These are phyloP conservation scores for Hippocampus kuda DNA, from an alignment of 2,797 vertebrate genomes.

Conservation along the genomic window DNA sequence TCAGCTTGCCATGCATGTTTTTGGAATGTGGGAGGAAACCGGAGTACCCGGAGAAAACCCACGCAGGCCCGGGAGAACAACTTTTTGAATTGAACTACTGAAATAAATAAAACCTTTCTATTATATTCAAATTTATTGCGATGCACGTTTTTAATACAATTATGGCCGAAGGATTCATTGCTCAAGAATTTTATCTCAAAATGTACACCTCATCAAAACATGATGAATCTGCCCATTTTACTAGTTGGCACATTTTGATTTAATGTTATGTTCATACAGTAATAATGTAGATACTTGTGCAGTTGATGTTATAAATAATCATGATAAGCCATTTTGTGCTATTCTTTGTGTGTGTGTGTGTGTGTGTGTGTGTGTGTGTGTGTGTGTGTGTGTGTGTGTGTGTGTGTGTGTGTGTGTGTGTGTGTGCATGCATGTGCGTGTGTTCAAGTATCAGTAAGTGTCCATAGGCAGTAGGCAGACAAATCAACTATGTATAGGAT, in stretches of 20 bases:
- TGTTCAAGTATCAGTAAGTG: not conserved
- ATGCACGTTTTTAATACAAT: not conserved
- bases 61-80: too few species aligned
- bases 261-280: not conserved
- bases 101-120: not conserved
- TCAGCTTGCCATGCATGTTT: too few species aligned
- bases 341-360: not conserved
- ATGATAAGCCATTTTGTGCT: constrained; percentile 23
- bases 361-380: too few species aligned
- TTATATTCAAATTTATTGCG: too few species aligned
- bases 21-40: too few species aligned
- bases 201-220: not conserved
- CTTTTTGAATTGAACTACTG: not conserved
- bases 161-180: too few species aligned
- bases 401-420: too few species aligned
- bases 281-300: constrained; percentile 16
- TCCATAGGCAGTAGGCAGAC: constrained; percentile 23
- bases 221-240: constrained; percentile 15
- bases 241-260: constrained; percentile 10
- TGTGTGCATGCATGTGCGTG: not conserved
- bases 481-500: constrained; percentile 25
- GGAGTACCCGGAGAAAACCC: too few species aligned
- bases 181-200: not conserved
- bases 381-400: too few species aligned
- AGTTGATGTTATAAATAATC: constrained; percentile 15